Percentiles rank a stretch among this genome's conserved stretches.
Evolutionary conservation across 2,888 invertebrate species (phyloP).

Genomic region (Eumacrocentrus americanus): DNA sequence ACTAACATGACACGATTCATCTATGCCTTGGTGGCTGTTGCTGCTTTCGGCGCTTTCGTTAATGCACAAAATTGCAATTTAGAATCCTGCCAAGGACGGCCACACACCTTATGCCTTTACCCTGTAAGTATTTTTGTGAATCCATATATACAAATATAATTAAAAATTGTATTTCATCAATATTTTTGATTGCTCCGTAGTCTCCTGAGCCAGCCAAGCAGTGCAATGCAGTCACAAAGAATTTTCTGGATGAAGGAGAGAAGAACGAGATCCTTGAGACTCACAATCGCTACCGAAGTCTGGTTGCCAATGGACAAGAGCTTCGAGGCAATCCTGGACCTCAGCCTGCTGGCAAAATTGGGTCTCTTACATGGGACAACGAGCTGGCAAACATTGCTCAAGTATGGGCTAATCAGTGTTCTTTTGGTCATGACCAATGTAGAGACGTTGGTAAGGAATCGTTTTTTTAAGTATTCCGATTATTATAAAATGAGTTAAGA

Average conservation of each 20-base stretch:
- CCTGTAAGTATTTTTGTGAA: not conserved
- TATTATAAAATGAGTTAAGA: too few species aligned
- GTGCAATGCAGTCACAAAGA: constrained; percentile 27
- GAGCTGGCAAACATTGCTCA: constrained; percentile 57
- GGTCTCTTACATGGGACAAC: constrained; percentile 34
- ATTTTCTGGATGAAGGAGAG: constrained; percentile 30
- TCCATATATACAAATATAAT: not conserved
- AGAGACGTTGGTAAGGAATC: constrained; percentile 43
- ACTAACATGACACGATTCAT: too few species aligned
- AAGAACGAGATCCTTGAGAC: constrained; percentile 19
- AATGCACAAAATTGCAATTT: too few species aligned
- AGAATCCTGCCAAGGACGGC: not conserved
- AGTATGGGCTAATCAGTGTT: constrained; percentile 60
- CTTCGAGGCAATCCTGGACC: constrained; percentile 39
- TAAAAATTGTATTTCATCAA: not conserved
- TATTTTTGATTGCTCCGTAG: not conserved
- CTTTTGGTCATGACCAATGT: constrained; percentile 56
- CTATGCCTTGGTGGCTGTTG: too few species aligned
- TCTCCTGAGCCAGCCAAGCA: not conserved
- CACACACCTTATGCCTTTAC: not conserved
- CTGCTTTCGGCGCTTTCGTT: too few species aligned
- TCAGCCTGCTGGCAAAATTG: constrained; percentile 37
- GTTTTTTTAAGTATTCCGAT: too few species aligned
- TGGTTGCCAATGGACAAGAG: constrained; percentile 39
- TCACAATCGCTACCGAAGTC: constrained; percentile 37